Evolutionary conservation across 2,113 vertebrate species (phyloP).

Genomic region (Ammodytes marinus): DNA sequence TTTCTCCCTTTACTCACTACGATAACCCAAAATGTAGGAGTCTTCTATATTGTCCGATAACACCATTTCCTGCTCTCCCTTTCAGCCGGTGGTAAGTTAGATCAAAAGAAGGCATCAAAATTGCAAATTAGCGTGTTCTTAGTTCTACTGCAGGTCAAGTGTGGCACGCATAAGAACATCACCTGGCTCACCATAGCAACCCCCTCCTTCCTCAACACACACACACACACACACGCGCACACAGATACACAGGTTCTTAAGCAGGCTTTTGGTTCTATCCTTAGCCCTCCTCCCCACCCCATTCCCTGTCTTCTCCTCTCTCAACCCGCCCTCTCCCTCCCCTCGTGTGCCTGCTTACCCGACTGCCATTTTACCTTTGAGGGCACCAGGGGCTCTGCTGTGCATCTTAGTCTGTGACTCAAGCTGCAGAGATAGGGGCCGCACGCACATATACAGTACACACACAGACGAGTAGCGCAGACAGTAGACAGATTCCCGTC

Average conservation of each 20-base stretch:
- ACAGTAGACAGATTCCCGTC: slow-evolving; percentile 11
- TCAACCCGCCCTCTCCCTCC: slow-evolving; percentile 21
- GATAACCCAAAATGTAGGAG: neutral
- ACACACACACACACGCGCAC: too few species aligned
- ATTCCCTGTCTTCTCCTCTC: slow-evolving; percentile 17
- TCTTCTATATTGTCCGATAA: neutral
- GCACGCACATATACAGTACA: slow-evolving; percentile 2
- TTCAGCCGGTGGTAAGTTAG: neutral
- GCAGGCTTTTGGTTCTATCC: slow-evolving; percentile 90
- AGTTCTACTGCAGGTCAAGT: slow-evolving; percentile 25
- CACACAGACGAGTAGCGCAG: neutral
- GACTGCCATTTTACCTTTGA: slow-evolving; percentile 68
- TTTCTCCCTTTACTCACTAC: neutral
- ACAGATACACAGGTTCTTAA: slow-evolving; percentile 77
- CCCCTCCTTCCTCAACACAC: neutral
- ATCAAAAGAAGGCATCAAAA: neutral
- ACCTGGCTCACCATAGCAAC: slow-evolving; percentile 54
- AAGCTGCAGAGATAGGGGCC: neutral
- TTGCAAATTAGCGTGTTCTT: slow-evolving; percentile 1
- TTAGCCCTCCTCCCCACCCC: slow-evolving; percentile 76
- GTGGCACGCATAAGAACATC: slow-evolving; percentile 17
- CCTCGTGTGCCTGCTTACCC: slow-evolving; percentile 45
- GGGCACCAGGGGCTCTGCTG: slow-evolving; percentile 28
- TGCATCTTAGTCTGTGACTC: slow-evolving; percentile 2
- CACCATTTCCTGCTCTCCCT: neutral